A percentile compares a stretch with the other conserved stretches of the same genome.
Conservation (phyloP, 2,888 invertebrate genomes). For the Synanthedon vespiformis region DNA sequence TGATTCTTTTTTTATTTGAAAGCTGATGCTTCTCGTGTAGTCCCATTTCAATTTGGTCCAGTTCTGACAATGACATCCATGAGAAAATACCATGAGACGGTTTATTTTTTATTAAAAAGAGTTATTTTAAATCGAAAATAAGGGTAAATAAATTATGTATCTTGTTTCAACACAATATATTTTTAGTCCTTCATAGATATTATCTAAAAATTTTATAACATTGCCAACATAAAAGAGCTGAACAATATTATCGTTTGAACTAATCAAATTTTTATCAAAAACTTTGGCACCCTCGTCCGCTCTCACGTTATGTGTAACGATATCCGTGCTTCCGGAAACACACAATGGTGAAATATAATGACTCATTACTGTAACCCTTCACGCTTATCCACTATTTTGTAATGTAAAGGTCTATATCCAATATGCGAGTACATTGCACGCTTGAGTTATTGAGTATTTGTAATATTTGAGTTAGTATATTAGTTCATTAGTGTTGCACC, state of each 20-base stretch:
- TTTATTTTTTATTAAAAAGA: too few species aligned
- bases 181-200: neutral
- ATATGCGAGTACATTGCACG: neutral
- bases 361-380: slow-evolving; percentile 46
- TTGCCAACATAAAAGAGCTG: neutral
- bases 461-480: too few species aligned
- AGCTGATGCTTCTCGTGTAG: too few species aligned
- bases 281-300: slow-evolving; percentile 7
- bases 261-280: slow-evolving; percentile 5
- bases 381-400: slow-evolving; percentile 21
- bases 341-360: slow-evolving; percentile 42
- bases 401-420: slow-evolving; percentile 9
- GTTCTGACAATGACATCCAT: too few species aligned
- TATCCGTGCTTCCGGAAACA: slow-evolving; percentile 37
- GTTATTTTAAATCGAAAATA: too few species aligned
- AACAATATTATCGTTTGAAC: neutral
- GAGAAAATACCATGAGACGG: too few species aligned
- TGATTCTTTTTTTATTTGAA: too few species aligned
- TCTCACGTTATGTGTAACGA: slow-evolving; percentile 5
- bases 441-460: too few species aligned
- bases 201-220: neutral
- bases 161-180: too few species aligned
- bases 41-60: too few species aligned
- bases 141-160: too few species aligned
- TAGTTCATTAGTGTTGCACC: too few species aligned